A percentile compares a stretch with the other conserved stretches of the same genome.
These are phyloP conservation scores for Shargacucullia verbasci DNA, from an alignment of 2,888 invertebrate genomes.

Conservation along the genomic window DNA sequence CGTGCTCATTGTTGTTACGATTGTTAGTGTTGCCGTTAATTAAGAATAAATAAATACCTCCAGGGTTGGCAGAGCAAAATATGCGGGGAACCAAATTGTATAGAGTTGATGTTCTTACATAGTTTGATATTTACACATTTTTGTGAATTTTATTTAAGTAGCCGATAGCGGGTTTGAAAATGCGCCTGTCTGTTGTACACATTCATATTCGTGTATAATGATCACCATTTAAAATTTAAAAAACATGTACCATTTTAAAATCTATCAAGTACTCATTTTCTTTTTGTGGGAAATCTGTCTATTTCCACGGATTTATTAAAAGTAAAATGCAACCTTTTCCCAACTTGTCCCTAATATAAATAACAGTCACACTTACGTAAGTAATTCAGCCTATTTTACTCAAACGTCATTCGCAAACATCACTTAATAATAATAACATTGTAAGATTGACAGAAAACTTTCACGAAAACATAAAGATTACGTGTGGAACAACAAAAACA, in stretches of 20 bases:
- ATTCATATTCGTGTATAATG: too few relatives aligned
- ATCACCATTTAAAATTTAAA: too few relatives aligned
- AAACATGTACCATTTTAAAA: too few relatives aligned
- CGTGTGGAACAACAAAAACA: slow-evolving; percentile 45
- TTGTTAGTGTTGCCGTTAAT: slow-evolving; percentile 57
- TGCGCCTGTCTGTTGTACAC: too few relatives aligned
- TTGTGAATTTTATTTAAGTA: too few relatives aligned
- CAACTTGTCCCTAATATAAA: not conserved
- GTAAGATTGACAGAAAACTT: slow-evolving; percentile 45
- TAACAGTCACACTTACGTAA: not conserved
- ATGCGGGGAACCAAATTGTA: slow-evolving; percentile 19
- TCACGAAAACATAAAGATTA: slow-evolving; percentile 37
- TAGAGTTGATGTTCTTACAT: not conserved
- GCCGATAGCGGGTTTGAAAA: too few relatives aligned
- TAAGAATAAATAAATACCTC: slow-evolving; percentile 53
- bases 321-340: not conserved
- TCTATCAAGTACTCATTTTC: too few relatives aligned
- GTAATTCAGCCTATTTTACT: not conserved
- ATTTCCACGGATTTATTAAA: too few relatives aligned
- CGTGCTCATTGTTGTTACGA: slow-evolving; percentile 65
- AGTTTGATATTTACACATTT: too few relatives aligned
- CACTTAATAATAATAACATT: slow-evolving; percentile 1
- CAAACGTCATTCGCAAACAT: slow-evolving; percentile 13
- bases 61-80: slow-evolving; percentile 35
- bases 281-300: too few relatives aligned